Evolutionary conservation across 2,888 invertebrate genomes (phyloP).

Genomic region (Ophion ventricosus): DNA sequence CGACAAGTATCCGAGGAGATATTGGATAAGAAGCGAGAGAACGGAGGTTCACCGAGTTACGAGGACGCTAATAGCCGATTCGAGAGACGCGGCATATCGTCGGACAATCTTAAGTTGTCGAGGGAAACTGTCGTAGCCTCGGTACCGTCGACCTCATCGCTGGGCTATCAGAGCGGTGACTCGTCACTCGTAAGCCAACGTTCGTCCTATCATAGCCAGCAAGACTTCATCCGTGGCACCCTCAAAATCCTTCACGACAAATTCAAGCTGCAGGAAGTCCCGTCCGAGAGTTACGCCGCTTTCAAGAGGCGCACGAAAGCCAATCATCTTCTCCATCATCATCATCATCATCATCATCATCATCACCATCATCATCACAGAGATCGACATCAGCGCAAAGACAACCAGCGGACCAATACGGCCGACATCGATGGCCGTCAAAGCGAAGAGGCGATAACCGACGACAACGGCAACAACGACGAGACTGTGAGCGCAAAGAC

Average conservation of each 20-base stretch:
- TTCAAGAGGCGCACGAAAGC: slow-evolving; percentile 77
- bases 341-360: slow-evolving; percentile 51
- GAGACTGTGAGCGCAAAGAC: not conserved
- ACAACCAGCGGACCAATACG: slow-evolving; percentile 49
- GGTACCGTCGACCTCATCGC: slow-evolving; percentile 67
- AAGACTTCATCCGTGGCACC: slow-evolving; percentile 70
- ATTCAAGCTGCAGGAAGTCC: slow-evolving; percentile 76
- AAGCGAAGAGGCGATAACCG: slow-evolving; percentile 6
- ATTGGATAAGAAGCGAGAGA: slow-evolving; percentile 71
- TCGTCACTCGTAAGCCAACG: slow-evolving; percentile 63
- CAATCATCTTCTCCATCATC: slow-evolving; percentile 63
- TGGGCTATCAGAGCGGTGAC: slow-evolving; percentile 68
- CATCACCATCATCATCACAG: slow-evolving; percentile 42
- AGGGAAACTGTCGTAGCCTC: slow-evolving; percentile 67
- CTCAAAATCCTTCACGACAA: slow-evolving; percentile 78
- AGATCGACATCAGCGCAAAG: slow-evolving; percentile 50
- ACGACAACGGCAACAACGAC: slow-evolving; percentile 6
- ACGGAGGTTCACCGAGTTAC: slow-evolving; percentile 51
- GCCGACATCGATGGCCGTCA: not conserved
- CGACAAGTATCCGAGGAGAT: slow-evolving; percentile 78
- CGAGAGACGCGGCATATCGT: slow-evolving; percentile 77
- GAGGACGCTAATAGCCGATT: slow-evolving; percentile 69
- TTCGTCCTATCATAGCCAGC: slow-evolving; percentile 59
- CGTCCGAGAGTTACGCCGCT: slow-evolving; percentile 78
- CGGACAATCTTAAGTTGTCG: slow-evolving; percentile 75